Conservation (phyloP, 2,113 vertebrate genomes). For the Oreocharis arfaki region DNA sequence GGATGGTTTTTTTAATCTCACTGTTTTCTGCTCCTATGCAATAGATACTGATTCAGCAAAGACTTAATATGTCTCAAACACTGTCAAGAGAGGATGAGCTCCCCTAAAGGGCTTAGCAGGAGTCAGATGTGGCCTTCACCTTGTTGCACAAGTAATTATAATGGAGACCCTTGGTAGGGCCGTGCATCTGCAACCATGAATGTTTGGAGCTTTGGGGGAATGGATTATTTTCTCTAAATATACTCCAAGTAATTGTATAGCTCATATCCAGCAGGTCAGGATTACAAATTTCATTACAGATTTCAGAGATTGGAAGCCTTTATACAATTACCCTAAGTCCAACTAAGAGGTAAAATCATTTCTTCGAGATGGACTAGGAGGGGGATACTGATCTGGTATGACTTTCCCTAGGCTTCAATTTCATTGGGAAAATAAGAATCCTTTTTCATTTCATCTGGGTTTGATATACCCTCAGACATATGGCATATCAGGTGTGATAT, state of each 20-base stretch:
- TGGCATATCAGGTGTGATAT: background rate
- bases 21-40: background rate
- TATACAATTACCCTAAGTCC: slow-evolving; percentile 76
- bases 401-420: slow-evolving; percentile 34
- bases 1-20: background rate
- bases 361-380: slow-evolving; percentile 68
- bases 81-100: background rate
- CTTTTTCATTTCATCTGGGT: background rate
- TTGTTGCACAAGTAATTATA: slow-evolving; percentile 42
- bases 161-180: slow-evolving; percentile 36
- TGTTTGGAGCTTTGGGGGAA: slow-evolving; percentile 64
- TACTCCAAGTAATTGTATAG: slow-evolving; percentile 74
- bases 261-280: slow-evolving; percentile 77
- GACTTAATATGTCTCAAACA: background rate
- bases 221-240: slow-evolving; percentile 75
- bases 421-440: slow-evolving; percentile 43
- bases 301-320: slow-evolving; percentile 74
- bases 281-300: slow-evolving; percentile 80
- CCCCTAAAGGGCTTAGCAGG: slow-evolving; percentile 6
- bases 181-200: slow-evolving; percentile 46
- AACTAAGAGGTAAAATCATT: slow-evolving; percentile 74
- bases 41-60: background rate
- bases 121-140: slow-evolving; percentile 14
- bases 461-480: background rate
- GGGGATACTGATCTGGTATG: background rate